These are phyloP conservation scores for Caenorhabditis zanzibari DNA, from an alignment of 2,888 invertebrate species.

Conservation along the genomic window DNA sequence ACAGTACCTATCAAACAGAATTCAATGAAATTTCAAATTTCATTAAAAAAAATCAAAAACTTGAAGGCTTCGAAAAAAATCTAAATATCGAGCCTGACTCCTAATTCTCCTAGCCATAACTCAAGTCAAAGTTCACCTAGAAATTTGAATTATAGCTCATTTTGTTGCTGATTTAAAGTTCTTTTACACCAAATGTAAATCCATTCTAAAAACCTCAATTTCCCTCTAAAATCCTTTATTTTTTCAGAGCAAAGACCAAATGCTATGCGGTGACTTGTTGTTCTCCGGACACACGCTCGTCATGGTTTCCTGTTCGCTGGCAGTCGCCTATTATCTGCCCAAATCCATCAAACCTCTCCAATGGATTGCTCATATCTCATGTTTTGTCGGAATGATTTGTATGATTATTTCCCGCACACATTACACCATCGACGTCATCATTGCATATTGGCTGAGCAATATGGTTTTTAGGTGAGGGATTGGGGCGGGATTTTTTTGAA, in stretches of 20 bases:
- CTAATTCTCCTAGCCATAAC: too few species aligned
- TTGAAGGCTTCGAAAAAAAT: too few species aligned
- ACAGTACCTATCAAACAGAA: too few species aligned
- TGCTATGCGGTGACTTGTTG: conserved; percentile 79
- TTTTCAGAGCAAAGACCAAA: conserved; percentile 70
- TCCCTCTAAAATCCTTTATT: not conserved
- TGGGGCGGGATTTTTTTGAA: not conserved
- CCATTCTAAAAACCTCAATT: too few species aligned
- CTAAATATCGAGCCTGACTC: too few species aligned
- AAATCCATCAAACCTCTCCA: conserved; percentile 59
- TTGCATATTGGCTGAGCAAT: conserved; percentile 77
- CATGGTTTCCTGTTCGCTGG: conserved; percentile 74
- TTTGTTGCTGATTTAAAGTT: too few species aligned
- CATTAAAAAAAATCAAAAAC: too few species aligned
- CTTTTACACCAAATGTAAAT: too few species aligned
- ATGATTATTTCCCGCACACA: conserved; percentile 78
- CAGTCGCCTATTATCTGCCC: conserved; percentile 76
- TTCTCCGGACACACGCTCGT: conserved; percentile 79
- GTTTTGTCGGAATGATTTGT: conserved; percentile 72
- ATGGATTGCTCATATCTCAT: conserved; percentile 62
- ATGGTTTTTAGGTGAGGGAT: conserved; percentile 73
- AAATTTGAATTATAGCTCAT: too few species aligned
- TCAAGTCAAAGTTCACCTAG: too few species aligned
- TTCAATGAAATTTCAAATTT: too few species aligned
- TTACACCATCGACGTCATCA: conserved; percentile 78